Evolutionary conservation across 2,797 vertebrate genomes (phyloP).

Genomic region (Sciurus carolinensis): DNA sequence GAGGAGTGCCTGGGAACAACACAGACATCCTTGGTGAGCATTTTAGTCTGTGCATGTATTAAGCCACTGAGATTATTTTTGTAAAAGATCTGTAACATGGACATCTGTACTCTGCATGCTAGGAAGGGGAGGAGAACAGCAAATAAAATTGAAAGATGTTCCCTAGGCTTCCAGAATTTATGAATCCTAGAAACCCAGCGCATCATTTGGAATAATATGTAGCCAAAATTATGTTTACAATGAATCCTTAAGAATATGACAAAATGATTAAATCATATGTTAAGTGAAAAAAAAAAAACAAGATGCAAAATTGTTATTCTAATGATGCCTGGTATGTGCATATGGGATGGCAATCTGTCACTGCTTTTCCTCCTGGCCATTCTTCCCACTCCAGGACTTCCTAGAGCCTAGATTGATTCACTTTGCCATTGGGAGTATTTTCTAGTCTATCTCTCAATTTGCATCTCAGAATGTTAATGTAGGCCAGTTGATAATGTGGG

Average conservation of each 20-base stretch:
- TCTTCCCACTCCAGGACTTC: conserved; percentile 59
- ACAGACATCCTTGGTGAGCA: background rate
- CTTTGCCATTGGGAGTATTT: background rate
- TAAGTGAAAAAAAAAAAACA: conserved; percentile 70
- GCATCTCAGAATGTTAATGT: conserved; percentile 41
- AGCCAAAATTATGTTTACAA: conserved; percentile 58
- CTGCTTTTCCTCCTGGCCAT: conserved; percentile 55
- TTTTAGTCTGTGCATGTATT: background rate
- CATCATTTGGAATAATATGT: conserved; percentile 20
- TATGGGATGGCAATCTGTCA: conserved; percentile 70
- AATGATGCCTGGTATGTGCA: conserved; percentile 57
- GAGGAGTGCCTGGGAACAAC: background rate
- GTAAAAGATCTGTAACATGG: background rate
- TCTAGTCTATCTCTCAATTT: conserved; percentile 54
- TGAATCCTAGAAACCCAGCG: background rate
- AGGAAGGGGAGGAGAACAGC: background rate
- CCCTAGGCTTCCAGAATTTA: conserved; percentile 46
- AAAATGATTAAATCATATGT: conserved; percentile 76
- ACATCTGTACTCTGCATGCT: background rate
- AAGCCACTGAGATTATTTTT: background rate
- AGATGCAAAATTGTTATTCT: conserved; percentile 66
- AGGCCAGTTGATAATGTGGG: background rate
- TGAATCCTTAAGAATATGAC: conserved; percentile 68
- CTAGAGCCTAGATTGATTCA: conserved; percentile 28
- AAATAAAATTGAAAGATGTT: conserved; percentile 29